Base-by-base conservation (phyloP, 2,797 vertebrate species). In the Pangasius krempfi region DNA sequence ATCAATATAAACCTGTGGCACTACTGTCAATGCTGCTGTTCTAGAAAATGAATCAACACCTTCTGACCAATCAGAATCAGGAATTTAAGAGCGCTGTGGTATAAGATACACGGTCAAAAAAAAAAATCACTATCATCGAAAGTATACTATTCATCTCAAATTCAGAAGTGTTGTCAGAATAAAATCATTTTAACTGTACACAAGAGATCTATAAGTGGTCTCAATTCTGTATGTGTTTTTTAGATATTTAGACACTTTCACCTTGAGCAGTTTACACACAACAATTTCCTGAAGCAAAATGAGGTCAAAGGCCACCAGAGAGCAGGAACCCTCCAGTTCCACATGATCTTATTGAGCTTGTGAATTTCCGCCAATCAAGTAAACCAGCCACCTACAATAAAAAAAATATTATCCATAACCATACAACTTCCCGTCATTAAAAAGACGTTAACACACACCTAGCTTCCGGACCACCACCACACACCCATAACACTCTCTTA, bases 401-500 rank as follows among this genome's bases (percentile, higher is more conserved):
- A 70, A 66, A 8, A 9, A 88, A 83, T 40, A 37, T 14, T 13
- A 68, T 47, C 54, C 78, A 54, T 75, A 87, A 86, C 66, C 47
- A 73, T 79, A 86, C 47, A 88, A 85, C 72, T 72, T 85, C 64
- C 62, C 62, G 18, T 25, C 54, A 81, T 85, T 75, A 54, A 85
- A 87, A 80, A 80, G 84, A 68, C 70, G 14, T 80, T 66, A 80
- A 87, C 84, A 70, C 37, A 75, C 75, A 64, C 91, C 89, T 93
- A 90, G 91, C 90, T 91, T 90, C 86, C 73, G 90, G 84, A 76
- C 30, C 88, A 88, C 93, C 92, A 47, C 93, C 91, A 91, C 89
- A 89, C 62, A 5, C 64, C 81, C 79, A 84, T 87, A 86, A 90
- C 89, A 76, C 93, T 95, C 95, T 95, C 94, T 86, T 86, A 88